Evolutionary conservation across 2,113 vertebrate genomes (phyloP).

Genomic region (Chamaea fasciata): DNA sequence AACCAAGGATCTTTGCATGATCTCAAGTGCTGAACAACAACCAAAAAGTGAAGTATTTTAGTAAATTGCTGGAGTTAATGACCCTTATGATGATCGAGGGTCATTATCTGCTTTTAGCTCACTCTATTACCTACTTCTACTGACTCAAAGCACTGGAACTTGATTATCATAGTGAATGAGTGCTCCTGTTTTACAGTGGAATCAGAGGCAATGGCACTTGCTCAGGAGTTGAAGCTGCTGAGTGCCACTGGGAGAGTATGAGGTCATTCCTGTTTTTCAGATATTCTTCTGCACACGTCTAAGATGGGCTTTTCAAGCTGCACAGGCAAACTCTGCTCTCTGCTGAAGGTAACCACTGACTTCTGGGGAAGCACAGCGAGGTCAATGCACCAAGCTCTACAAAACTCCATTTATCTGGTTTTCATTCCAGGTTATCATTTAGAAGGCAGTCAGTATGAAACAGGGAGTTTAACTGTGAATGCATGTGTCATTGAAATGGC

Average conservation of each 20-base stretch:
- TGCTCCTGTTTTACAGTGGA: not conserved
- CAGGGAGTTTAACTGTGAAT: not conserved
- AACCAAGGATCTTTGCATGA: not conserved
- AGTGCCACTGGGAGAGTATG: not conserved
- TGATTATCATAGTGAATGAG: not conserved
- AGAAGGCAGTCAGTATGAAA: not conserved
- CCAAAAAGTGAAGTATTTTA: not conserved
- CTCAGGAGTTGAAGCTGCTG: not conserved
- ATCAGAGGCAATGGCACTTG: not conserved
- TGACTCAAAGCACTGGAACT: not conserved
- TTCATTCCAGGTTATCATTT: not conserved
- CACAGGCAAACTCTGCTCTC: not conserved
- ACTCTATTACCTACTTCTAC: not conserved
- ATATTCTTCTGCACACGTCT: not conserved
- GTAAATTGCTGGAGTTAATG: conserved; percentile 14
- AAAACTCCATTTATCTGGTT: not conserved
- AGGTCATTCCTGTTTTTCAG: not conserved
- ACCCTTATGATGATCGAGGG: not conserved
- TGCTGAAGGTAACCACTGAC: not conserved
- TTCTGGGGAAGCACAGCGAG: not conserved
- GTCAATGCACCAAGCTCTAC: not conserved
- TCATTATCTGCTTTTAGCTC: not conserved
- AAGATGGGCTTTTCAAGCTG: not conserved
- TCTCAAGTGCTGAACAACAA: not conserved
- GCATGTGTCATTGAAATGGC: not conserved